Conservation (phyloP, 2,888 invertebrate genomes). For the Electrophaes corylata region DNA sequence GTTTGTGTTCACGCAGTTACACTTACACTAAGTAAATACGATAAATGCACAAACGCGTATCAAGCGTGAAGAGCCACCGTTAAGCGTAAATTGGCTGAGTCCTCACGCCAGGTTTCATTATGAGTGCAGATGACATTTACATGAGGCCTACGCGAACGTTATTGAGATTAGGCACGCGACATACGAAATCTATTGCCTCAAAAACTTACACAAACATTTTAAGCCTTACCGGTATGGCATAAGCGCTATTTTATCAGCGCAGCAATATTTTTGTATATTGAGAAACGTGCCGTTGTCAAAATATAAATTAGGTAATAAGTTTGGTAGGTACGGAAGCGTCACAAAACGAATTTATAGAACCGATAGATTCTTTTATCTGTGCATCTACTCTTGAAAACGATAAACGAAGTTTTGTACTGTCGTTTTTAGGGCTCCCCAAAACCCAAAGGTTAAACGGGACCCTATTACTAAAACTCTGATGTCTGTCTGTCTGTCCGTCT, state of each 20-base stretch:
- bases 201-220: background rate
- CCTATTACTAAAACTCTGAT: too few relatives aligned
- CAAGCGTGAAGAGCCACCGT: conserved; percentile 45
- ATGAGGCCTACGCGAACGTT: conserved; percentile 31
- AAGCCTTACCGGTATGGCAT: conserved; percentile 9
- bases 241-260: conserved; percentile 10
- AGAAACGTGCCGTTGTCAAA: conserved; percentile 11
- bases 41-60: conserved; percentile 32
- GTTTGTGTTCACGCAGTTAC: conserved; percentile 6
- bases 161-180: conserved; percentile 56
- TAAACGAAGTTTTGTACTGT: too few relatives aligned
- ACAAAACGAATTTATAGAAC: conserved; percentile 3
- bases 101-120: conserved; percentile 47
- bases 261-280: background rate
- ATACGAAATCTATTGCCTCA: conserved; percentile 30
- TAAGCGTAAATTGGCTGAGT: conserved; percentile 41
- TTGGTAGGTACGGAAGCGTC: background rate
- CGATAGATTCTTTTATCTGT: background rate
- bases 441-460: too few relatives aligned
- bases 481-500: too few relatives aligned
- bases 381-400: too few relatives aligned
- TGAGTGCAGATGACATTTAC: conserved; percentile 54
- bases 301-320: conserved; percentile 2
- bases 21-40: conserved; percentile 20
- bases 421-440: too few relatives aligned